Percentiles rank a stretch among this genome's conserved stretches.
Conservation (phyloP, 2,113 vertebrate species). For the Hyla sarda region DNA sequence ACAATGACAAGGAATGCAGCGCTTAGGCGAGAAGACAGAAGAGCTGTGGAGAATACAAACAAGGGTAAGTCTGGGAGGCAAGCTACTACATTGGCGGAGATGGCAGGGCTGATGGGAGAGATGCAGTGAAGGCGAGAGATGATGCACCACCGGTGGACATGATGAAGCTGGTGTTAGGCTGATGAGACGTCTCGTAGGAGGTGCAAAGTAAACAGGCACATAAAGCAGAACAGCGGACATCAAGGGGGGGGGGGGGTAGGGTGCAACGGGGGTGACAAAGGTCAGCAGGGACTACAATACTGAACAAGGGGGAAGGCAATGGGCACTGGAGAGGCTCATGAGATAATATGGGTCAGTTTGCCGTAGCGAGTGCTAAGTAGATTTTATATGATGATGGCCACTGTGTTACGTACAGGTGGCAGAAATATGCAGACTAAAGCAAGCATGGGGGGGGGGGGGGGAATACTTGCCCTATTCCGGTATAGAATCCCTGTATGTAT, state of each 20-base stretch:
- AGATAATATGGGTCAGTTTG: constrained; percentile 37
- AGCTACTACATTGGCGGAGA: neutral
- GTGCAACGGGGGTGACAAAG: neutral
- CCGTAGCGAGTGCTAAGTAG: constrained; percentile 13
- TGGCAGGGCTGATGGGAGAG: constrained; percentile 15
- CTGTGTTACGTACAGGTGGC: constrained; percentile 27
- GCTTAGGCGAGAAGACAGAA: constrained; percentile 2
- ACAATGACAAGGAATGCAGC: constrained; percentile 33
- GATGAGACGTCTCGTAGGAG: constrained; percentile 29
- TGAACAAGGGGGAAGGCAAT: neutral
- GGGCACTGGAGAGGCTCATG: neutral
- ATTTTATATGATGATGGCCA: neutral
- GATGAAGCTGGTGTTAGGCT: neutral
- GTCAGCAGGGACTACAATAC: constrained; percentile 9
- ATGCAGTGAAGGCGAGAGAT: constrained; percentile 40
- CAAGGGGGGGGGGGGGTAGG: neutral
- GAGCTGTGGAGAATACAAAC: neutral
- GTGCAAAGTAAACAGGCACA: constrained; percentile 29
- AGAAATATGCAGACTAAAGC: neutral
- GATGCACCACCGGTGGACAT: constrained; percentile 35
- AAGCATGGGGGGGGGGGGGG: no score
- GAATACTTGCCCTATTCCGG: neutral
- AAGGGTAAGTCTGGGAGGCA: constrained; percentile 11
- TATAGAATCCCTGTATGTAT: neutral
- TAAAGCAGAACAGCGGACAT: neutral